phyloP scores from a whole-genome alignment of 2,888 invertebrate genomes.

The Philonicus albiceps region DNA sequence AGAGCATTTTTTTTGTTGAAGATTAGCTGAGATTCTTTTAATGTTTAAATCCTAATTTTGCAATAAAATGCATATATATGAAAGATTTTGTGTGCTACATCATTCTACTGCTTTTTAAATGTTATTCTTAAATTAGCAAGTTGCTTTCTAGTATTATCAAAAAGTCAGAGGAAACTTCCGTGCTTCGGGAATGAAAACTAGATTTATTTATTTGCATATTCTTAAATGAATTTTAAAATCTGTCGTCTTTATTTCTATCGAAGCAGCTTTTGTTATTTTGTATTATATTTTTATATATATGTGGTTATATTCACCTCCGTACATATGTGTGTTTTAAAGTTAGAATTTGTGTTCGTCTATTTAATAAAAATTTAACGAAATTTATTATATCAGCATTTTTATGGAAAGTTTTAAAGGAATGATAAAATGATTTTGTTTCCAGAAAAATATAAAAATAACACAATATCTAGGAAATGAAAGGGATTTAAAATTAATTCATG shows the following conservation, averaged over 20 bases:
- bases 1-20: too few species aligned
- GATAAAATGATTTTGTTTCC: background rate
- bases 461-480: too few species aligned
- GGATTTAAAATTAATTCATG: too few species aligned
- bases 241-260: too few species aligned
- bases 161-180: background rate
- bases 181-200: too few species aligned
- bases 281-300: too few species aligned
- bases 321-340: too few species aligned
- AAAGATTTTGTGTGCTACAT: background rate
- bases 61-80: background rate
- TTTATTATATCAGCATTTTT: background rate
- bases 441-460: background rate
- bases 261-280: too few species aligned
- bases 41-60: background rate
- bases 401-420: background rate
- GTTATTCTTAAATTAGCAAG: background rate
- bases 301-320: too few species aligned
- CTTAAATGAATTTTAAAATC: too few species aligned
- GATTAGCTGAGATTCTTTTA: background rate
- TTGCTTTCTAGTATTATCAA: background rate
- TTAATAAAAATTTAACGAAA: background rate
- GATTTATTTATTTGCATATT: too few species aligned
- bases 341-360: background rate
- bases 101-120: background rate